Percentiles rank a stretch among this genome's conserved stretches.
These are phyloP conservation scores for Drosophila kikkawai DNA, from an alignment of 1,140 invertebrate genomes.

Conservation along the genomic window DNA sequence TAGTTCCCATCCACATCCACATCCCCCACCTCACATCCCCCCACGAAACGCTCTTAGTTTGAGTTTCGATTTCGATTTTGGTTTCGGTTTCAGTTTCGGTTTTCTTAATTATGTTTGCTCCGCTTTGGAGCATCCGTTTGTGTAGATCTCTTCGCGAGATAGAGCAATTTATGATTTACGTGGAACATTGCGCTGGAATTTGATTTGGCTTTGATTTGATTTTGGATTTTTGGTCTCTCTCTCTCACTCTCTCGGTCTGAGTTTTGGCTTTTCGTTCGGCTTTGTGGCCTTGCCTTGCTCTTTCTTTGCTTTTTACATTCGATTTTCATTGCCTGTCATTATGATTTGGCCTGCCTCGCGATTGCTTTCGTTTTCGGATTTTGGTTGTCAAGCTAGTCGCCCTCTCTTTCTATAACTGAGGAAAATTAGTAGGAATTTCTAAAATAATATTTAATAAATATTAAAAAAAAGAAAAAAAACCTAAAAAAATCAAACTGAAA, in stretches of 20 bases:
- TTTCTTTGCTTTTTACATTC: conserved; percentile 70
- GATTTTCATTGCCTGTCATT: conserved; percentile 78
- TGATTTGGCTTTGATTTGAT: conserved; percentile 61
- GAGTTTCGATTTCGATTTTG: conserved; percentile 49
- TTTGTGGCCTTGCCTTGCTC: conserved; percentile 14
- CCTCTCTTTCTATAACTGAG: conserved; percentile 11
- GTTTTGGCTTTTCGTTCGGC: conserved; percentile 9
- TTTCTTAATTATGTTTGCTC: conserved; percentile 80
- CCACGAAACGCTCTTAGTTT: conserved; percentile 14
- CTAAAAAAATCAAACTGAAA: too few species aligned
- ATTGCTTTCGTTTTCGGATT: conserved; percentile 75
- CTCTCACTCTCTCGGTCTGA: background rate
- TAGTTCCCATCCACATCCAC: background rate
- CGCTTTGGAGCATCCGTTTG: conserved; percentile 77
- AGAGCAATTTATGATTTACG: conserved; percentile 79
- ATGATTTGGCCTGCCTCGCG: conserved; percentile 55
- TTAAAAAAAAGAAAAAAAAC: background rate
- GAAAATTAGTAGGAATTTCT: background rate
- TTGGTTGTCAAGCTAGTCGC: conserved; percentile 48
- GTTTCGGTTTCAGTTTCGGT: conserved; percentile 57
- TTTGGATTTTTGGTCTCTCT: conserved; percentile 22
- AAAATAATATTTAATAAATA: background rate
- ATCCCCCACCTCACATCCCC: background rate
- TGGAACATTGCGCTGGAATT: conserved; percentile 73
- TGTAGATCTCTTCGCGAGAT: conserved; percentile 74